Evolutionary conservation across 2,888 invertebrate species (phyloP).

Genomic region (Temnothorax ravouxi): DNA sequence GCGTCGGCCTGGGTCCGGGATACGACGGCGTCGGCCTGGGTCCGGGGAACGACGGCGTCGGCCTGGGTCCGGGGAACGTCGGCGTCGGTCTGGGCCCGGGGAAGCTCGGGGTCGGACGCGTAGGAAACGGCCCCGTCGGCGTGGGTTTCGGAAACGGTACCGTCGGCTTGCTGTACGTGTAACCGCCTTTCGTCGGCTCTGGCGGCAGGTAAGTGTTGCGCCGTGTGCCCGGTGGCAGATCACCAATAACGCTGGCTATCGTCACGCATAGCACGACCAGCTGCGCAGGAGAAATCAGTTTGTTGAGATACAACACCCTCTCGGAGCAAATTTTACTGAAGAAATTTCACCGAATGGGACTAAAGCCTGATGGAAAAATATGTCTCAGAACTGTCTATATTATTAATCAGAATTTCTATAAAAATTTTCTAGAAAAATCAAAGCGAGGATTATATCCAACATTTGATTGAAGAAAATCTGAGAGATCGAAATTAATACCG

Average conservation of each 20-base stretch:
- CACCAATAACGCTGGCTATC: conserved; percentile 84
- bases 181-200: conserved; percentile 88
- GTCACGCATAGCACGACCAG: conserved; percentile 64
- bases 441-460: background rate
- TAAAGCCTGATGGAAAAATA: background rate
- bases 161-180: conserved; percentile 91
- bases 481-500: background rate
- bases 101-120: conserved; percentile 72
- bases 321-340: background rate
- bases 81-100: conserved; percentile 79
- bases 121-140: conserved; percentile 72
- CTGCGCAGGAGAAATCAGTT: conserved; percentile 48
- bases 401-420: too few species aligned
- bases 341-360: background rate
- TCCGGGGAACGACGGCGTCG: conserved; percentile 73
- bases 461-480: background rate
- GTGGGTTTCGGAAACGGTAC: conserved; percentile 87
- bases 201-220: conserved; percentile 92
- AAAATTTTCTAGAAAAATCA: background rate
- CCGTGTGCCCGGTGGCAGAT: conserved; percentile 89
- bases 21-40: conserved; percentile 60
- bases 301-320: background rate
- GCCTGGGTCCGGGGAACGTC: conserved; percentile 74
- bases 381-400: too few species aligned
- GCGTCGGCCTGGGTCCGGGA: conserved; percentile 66